Evolutionary conservation across 30 jellyfish, hydroid and myxozoan genomes (phyloP), one percentile per base, ranked within the genome.

Genomic region (Mastigias papua): DNA sequence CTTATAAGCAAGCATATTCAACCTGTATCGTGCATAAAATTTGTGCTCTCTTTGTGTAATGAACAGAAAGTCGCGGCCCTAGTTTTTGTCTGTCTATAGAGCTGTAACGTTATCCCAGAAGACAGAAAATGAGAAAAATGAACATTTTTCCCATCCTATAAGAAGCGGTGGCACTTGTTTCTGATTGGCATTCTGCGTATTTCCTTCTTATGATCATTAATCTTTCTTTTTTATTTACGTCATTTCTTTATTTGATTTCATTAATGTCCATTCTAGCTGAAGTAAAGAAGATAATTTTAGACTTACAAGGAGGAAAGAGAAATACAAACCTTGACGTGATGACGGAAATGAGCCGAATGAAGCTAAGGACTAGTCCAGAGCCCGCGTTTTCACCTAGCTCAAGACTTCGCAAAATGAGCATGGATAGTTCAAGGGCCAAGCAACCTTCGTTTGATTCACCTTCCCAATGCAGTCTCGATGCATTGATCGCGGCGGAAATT

Each of bases 331-430:
- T 70, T 28, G 98, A 92, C 19, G 88, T 85, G 15, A 61, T 92
- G 81, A 84, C 89, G 2, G 98, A 92, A 51, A 76, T 86, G 76
- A 76, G 92, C 32, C 96, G 98, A 27, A 88, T 68, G 31, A 54
- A 75, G 19, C 87, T 94, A 25, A 70, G 96, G 20, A 90, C 86
- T 0, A 78, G 95, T 46, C 98, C 98, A 25, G 98, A 89, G 75
- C 92, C 92, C 1, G 89, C 81, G 0, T 58, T 73, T 29, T 66
- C 94, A 29, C 94, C 88, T 7, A 85, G 88, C 29, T 21, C 85
- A 23, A 72, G 87, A 15, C 76, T 60, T 65, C 94, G 94, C 46
- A 77, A 85, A 63, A 49, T 34, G 26, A 85, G 88, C 27, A 65
- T 73, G 11, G 94, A 85, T 3, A 30, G 80, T 65, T 48, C 76